phyloP scores from a whole-genome alignment of 2,113 vertebrate species.

The Henicopernis longicauda region DNA sequence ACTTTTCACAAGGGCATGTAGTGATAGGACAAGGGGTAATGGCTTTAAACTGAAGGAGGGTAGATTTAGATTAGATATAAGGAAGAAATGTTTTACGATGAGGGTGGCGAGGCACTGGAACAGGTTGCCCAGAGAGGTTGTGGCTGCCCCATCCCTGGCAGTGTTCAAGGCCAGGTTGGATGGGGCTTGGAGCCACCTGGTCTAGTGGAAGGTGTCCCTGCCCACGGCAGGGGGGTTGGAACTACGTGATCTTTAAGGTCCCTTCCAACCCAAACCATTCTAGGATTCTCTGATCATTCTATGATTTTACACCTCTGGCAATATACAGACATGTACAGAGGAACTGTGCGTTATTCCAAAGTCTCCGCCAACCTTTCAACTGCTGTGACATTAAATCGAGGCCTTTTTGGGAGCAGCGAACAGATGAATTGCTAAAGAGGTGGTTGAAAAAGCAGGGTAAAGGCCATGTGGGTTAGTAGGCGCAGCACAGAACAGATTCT shows the following conservation, averaged over 20 bases:
- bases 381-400: neutral
- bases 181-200: neutral
- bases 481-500: neutral
- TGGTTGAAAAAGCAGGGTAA: neutral
- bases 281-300: rapidly evolving
- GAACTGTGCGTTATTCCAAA: rapidly evolving
- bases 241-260: rapidly evolving
- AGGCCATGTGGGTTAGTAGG: rapidly evolving
- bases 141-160: neutral
- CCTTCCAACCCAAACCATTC: rapidly evolving
- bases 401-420: neutral
- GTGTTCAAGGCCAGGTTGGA: neutral
- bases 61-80: too few species aligned
- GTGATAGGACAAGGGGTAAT: too few species aligned
- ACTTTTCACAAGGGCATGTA: too few species aligned
- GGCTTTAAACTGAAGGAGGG: too few species aligned
- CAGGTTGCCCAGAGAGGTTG: too few species aligned
- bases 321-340: rapidly evolving
- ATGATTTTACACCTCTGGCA: neutral
- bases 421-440: neutral
- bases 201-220: neutral
- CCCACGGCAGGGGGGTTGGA: rapidly evolving
- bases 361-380: neutral
- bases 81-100: too few species aligned
- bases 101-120: too few species aligned